Evolutionary conservation across 2,888 invertebrate species (phyloP), one percentile per base, ranked within the genome.

Genomic region (Lypha dubia): DNA sequence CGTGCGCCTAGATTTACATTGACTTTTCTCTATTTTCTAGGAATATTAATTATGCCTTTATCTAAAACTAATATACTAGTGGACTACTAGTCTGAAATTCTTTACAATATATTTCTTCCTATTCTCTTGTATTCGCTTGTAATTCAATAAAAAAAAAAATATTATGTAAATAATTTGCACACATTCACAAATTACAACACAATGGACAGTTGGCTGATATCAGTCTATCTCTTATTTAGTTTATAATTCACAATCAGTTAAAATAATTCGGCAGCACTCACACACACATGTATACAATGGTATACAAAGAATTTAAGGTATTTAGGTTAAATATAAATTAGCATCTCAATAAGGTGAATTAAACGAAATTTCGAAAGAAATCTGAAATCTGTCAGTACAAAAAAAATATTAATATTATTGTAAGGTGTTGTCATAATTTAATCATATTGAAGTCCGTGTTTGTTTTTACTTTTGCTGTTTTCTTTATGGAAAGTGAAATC

Each of bases 261-360:
- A 28, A 28, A 28, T 11, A 20, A 53, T 53, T 53, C 24, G 24
- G 6, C 24, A 24, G 24, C 7, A 24, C 24, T 15, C 7, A 53
- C 7, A 24, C 24, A 24, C 7, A 22, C 13, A 24, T 24, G 17
- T 20, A 38, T 13, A 2, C 17, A 1, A 38, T 51, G 17, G 11
- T 87, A 85, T 86, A 87, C 77, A 87, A 89, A 90, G 87, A 88
- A 90, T 89, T 89, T 87, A 81, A 87, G 90, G 89, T 88, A 90
- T 90, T 91, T 90, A 86, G 90, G 90, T 90, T 89, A 90, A 88
- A 90, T 74, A 88, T 87, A 88, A 89, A 90, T 91, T 90, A 90
- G 88, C 89, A 91, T 90, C 87, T 88, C 88, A 88, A 89, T 88
- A 71, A 65, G 74, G 74, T 49, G 35, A 65, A 60, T 46, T 65